Conservation (phyloP, 2,888 invertebrate genomes). For the Oscheius onirici region DNA sequence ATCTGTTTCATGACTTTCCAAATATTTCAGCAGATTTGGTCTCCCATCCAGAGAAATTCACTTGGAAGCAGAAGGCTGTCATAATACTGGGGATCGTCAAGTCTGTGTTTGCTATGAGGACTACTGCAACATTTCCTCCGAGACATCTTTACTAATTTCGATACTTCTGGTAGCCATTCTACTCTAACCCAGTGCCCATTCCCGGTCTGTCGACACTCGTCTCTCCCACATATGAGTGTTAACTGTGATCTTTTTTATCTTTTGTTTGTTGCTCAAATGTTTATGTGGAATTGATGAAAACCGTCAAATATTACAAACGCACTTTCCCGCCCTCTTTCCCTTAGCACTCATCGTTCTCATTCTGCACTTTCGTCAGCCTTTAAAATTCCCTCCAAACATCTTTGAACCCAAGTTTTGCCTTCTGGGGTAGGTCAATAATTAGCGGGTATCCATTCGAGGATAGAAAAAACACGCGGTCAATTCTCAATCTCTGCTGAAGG, state of each 20-base stretch:
- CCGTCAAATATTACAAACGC: conserved; percentile 19
- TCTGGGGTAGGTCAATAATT: conserved; percentile 9
- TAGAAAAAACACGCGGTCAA: background rate
- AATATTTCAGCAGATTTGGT: background rate
- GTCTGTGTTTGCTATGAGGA: conserved; percentile 43
- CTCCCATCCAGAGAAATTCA: conserved; percentile 21
- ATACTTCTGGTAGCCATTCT: background rate
- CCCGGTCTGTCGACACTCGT: conserved; percentile 13
- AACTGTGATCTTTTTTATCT: conserved; percentile 19
- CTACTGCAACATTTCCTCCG: conserved; percentile 24
- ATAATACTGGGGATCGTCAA: conserved; percentile 40
- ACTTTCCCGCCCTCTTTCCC: conserved; percentile 3
- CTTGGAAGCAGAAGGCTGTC: conserved; percentile 44
- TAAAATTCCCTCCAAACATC: background rate
- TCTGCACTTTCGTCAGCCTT: background rate
- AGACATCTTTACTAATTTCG: background rate
- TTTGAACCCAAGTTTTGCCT: background rate
- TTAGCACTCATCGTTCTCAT: background rate
- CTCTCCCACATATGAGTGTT: conserved; percentile 19
- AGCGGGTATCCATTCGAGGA: conserved; percentile 5
- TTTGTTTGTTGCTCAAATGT: conserved; percentile 33
- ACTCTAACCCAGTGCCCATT: background rate
- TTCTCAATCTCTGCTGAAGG: too few relatives aligned
- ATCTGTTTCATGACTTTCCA: background rate
- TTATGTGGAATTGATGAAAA: conserved; percentile 2